Evolutionary conservation across 2,113 vertebrate genomes (phyloP).

Genomic region (Syngnathoides biaculeatus): DNA sequence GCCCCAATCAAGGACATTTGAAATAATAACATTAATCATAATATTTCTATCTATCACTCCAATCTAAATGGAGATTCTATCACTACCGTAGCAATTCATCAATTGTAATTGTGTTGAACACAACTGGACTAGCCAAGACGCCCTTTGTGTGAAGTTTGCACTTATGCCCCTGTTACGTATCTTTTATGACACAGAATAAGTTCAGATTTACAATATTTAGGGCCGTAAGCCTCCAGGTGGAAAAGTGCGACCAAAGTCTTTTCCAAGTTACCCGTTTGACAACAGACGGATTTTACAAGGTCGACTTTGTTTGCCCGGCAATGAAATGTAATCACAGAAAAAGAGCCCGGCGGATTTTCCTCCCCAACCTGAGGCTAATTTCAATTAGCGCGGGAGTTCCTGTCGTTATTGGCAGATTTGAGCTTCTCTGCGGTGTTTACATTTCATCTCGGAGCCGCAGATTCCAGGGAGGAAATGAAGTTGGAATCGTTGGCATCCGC

Average conservation of each 20-base stretch:
- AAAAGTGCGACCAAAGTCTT: neutral
- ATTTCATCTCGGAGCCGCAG: slow-evolving; percentile 79
- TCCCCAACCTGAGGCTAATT: slow-evolving; percentile 78
- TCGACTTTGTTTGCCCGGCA: slow-evolving; percentile 58
- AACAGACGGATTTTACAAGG: slow-evolving; percentile 35
- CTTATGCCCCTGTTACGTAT: too few relatives aligned
- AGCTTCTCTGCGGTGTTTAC: slow-evolving; percentile 84
- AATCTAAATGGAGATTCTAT: too few relatives aligned
- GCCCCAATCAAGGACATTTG: neutral
- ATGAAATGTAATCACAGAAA: slow-evolving; percentile 64
- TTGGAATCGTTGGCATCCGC: neutral
- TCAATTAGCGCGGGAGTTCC: slow-evolving; percentile 79
- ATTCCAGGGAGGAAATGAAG: slow-evolving; percentile 70
- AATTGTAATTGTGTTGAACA: too few relatives aligned
- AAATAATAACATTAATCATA: too few relatives aligned
- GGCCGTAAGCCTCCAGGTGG: neutral
- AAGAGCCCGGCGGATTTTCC: slow-evolving; percentile 39
- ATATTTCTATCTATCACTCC: too few relatives aligned
- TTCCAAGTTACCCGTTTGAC: slow-evolving; percentile 8
- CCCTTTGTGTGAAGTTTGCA: too few relatives aligned
- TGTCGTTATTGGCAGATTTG: slow-evolving; percentile 73
- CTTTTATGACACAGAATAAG: neutral
- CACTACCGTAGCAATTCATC: too few relatives aligned
- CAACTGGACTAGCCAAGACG: too few relatives aligned
- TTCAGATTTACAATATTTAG: neutral